Evolutionary conservation across 23 tunicate species (phyloP).

Genomic region (Botrylloides violaceus): DNA sequence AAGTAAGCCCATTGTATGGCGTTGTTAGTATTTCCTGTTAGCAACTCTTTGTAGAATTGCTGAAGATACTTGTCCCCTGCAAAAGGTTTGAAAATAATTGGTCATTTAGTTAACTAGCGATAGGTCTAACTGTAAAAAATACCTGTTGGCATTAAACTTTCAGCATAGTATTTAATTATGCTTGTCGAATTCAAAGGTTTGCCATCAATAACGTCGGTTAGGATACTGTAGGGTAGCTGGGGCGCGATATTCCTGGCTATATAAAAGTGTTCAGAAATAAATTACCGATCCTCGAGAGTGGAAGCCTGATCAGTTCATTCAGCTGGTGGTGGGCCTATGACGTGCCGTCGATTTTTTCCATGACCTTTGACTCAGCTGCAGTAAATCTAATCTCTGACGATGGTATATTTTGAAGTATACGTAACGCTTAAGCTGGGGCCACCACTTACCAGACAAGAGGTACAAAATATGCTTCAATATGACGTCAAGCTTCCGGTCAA

Average conservation of each 20-base stretch:
- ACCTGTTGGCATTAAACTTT: constrained; percentile 5
- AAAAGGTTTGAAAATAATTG: not conserved
- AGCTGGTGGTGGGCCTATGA: too few relatives aligned
- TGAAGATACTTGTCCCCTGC: constrained; percentile 20
- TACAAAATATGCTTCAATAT: constrained; percentile 47
- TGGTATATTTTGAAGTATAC: too few relatives aligned
- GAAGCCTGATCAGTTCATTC: too few relatives aligned
- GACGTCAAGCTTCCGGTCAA: constrained; percentile 39
- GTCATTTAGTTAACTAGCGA: not conserved
- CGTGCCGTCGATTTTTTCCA: too few relatives aligned
- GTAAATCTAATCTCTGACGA: too few relatives aligned
- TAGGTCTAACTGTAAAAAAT: not conserved
- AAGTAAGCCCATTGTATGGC: constrained; percentile 51
- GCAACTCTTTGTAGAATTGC: constrained; percentile 51
- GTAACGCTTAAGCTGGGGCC: too few relatives aligned
- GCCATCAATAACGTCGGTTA: not conserved
- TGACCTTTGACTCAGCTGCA: too few relatives aligned
- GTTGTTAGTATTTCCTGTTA: constrained; percentile 36
- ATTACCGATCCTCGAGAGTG: too few relatives aligned
- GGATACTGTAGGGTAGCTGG: constrained; percentile 5
- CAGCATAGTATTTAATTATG: constrained; percentile 4
- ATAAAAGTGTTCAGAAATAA: too few relatives aligned
- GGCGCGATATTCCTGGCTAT: constrained; percentile 10
- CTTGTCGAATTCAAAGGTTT: not conserved
- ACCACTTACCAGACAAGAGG: constrained; percentile 37